Base-by-base conservation (phyloP, 2,797 vertebrate species). In the Acipenser ruthenus region DNA sequence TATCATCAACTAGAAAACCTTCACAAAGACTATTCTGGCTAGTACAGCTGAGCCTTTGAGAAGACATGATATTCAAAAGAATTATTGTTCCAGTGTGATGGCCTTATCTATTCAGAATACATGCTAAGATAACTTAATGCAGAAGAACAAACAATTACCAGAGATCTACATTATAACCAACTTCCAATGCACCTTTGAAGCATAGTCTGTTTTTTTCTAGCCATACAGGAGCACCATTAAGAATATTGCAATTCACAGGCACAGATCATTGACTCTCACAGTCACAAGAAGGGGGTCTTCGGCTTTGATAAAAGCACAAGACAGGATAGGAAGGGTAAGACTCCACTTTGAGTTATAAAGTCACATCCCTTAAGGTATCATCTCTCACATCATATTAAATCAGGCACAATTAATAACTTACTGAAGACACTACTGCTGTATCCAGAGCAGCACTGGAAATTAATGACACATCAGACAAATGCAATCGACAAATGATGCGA, bases 351-450 rank as follows among this genome's bases (percentile, higher is more conserved):
- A 75, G 73, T 78, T 81, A 81, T 74, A 80, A 78, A 78, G 75
- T 75, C 78, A 70, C 69, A 76, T 80, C 81, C 84, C 87, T 77
- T 79, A 82, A 80, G 82, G 84, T 80, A 84, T 86, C 82, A 77
- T 84, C 82, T 87, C 77, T 81, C 50, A 67, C 49, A 75, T 70
- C 73, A 71, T 83, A 87, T 91, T 84, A 81, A 18, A 86, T 92
- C 90, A 89, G 79, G 71, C 66, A 62, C 79, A 86, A 85, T 88
- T 88, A 86, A 84, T 83, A 80, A 83, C 84, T 85, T 82, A 84
- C 77, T 78, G 75, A 76, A 79, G 78, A 81, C 83, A 84, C 87
- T 85, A 84, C 70, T 77, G 81, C 79, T 82, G 80, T 80, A 78
- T 78, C 76, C 79, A 81, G 83, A 80, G 80, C 75, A 71, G 76